A percentile compares a stretch with the other conserved stretches of the same genome.
Evolutionary conservation across 2,888 invertebrate genomes (phyloP).

Genomic region (Iphiclides podalirius): DNA sequence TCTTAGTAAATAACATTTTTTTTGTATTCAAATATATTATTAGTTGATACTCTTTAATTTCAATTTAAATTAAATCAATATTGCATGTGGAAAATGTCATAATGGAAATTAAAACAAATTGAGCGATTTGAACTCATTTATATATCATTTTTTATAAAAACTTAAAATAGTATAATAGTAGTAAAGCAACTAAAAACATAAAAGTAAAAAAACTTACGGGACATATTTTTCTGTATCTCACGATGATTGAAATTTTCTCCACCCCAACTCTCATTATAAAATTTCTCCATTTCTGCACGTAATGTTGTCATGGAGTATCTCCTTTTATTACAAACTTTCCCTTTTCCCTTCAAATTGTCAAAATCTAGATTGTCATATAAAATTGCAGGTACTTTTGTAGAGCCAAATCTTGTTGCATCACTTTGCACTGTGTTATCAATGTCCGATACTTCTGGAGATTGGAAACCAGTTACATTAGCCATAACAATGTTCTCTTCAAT

Average conservation of each 20-base stretch:
- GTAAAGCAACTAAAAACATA: no score
- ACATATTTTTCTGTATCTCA: slow-evolving; percentile 81
- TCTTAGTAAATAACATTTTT: no score
- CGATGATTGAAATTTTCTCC: slow-evolving; percentile 82
- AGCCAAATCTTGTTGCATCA: slow-evolving; percentile 52
- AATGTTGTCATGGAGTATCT: slow-evolving; percentile 62
- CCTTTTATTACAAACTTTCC: slow-evolving; percentile 51
- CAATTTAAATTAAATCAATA: no score
- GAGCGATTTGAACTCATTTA: no score
- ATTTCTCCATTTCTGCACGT: slow-evolving; percentile 80
- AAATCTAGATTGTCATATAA: slow-evolving; percentile 67
- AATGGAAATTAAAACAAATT: no score
- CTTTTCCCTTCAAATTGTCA: slow-evolving; percentile 66
- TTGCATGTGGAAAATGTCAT: no score
- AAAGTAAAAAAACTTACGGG: slow-evolving; percentile 73
- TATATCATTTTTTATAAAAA: no score
- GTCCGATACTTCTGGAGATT: slow-evolving; percentile 33
- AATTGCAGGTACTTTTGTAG: slow-evolving; percentile 68
- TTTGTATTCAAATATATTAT: no score
- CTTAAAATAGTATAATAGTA: not conserved
- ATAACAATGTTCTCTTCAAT: slow-evolving; percentile 64
- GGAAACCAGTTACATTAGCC: slow-evolving; percentile 64
- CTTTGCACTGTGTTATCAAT: slow-evolving; percentile 15
- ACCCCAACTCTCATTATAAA: slow-evolving; percentile 84
- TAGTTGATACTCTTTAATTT: no score